Conservation (phyloP, 2,113 vertebrate genomes). For the Ailurus styani region DNA sequence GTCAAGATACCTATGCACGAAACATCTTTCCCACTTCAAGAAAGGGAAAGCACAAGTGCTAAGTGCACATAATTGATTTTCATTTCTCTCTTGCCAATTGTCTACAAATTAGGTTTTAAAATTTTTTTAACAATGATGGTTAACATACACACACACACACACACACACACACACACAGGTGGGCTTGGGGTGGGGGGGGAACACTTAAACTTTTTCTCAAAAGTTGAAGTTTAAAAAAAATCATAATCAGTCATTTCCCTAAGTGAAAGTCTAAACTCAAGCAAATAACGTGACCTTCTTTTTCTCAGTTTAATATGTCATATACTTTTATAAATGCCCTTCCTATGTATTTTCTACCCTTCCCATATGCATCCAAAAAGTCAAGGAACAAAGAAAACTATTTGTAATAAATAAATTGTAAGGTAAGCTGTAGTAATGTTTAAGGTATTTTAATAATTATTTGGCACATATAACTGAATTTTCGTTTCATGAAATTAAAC, state of each 20-base stretch:
- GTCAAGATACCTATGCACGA: not conserved
- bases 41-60: not conserved
- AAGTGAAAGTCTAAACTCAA: not conserved
- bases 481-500: not conserved
- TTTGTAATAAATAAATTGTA: not conserved
- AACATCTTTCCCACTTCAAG: not conserved
- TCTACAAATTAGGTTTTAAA: not conserved
- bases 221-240: not conserved
- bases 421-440: fast-evolving
- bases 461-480: not conserved
- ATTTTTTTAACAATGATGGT: not conserved
- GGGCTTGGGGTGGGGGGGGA: too few relatives aligned
- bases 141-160: not conserved
- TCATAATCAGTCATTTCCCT: not conserved
- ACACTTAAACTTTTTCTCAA: not conserved
- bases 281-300: not conserved
- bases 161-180: not conserved
- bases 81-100: not conserved
- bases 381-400: not conserved
- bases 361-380: not conserved
- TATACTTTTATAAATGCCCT: not conserved
- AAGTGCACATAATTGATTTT: not conserved
- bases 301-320: not conserved
- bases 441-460: not conserved
- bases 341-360: not conserved